Evolutionary conservation across 2,797 vertebrate species (phyloP).

Genomic region (Adelosebastes latens): DNA sequence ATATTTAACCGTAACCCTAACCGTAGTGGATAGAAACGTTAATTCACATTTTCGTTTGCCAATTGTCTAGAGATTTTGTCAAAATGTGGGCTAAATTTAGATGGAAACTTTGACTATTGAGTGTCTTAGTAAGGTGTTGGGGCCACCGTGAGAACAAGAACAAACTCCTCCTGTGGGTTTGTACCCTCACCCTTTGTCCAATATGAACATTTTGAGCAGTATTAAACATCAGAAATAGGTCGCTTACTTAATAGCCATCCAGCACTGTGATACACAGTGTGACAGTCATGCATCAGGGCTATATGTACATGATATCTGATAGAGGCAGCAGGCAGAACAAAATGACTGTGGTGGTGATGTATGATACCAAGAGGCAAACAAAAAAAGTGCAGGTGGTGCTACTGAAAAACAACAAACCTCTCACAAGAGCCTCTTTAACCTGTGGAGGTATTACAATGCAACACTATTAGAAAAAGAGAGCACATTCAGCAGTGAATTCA

Average conservation of each 20-base stretch:
- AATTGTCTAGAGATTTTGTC: too few relatives aligned
- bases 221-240: not conserved
- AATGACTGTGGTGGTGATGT: slow-evolving; percentile 8
- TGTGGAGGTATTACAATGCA: slow-evolving; percentile 85
- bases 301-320: not conserved
- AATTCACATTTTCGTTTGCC: too few relatives aligned
- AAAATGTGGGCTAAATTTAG: too few relatives aligned
- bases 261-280: not conserved
- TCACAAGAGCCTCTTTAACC: slow-evolving; percentile 87
- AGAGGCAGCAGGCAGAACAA: slow-evolving; percentile 33
- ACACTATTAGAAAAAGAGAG: slow-evolving; percentile 80
- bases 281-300: slow-evolving; percentile 23
- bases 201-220: too few relatives aligned
- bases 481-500: not conserved
- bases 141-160: too few relatives aligned
- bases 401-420: slow-evolving; percentile 88
- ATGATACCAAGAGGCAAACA: not conserved
- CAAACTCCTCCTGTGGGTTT: too few relatives aligned
- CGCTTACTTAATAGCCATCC: not conserved
- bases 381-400: slow-evolving; percentile 65
- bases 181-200: too few relatives aligned
- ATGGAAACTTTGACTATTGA: too few relatives aligned
- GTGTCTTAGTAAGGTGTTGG: too few relatives aligned
- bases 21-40: too few relatives aligned
- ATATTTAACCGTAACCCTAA: too few relatives aligned